Evolutionary conservation across 1,140 invertebrate genomes (phyloP).

Genomic region (Caenorhabditis brenneri): DNA sequence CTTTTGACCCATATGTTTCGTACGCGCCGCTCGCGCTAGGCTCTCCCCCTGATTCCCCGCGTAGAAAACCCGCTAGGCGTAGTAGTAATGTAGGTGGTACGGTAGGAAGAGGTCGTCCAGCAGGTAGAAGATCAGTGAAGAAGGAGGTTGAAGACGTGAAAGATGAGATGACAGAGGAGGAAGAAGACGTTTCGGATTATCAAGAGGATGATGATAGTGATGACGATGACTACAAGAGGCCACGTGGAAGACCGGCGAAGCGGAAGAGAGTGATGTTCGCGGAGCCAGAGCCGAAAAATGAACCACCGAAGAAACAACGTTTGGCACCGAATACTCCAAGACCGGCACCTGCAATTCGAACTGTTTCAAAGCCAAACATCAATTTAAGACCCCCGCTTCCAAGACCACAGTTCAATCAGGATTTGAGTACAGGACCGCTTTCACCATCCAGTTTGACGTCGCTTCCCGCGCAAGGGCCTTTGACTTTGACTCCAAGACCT

Average conservation of each 20-base stretch:
- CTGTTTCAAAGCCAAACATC: too few species aligned
- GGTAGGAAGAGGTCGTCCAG: background rate
- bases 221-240: background rate
- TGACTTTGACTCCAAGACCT: background rate
- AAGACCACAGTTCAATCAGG: background rate
- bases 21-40: background rate
- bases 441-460: background rate
- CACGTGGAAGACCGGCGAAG: background rate
- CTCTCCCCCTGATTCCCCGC: background rate
- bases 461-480: background rate
- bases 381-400: too few species aligned
- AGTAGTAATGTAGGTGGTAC: constrained; percentile 3
- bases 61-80: background rate
- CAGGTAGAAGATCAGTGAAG: background rate
- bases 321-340: background rate
- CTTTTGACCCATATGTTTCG: constrained; percentile 33
- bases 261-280: background rate
- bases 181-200: background rate
- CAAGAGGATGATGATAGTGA: background rate
- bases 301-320: background rate
- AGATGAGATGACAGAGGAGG: background rate
- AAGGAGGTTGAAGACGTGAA: background rate
- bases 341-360: background rate
- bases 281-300: background rate
- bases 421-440: background rate